A percentile compares a stretch with the other conserved stretches of the same genome.
Evolutionary conservation across 2,797 vertebrate species (phyloP).

Genomic region (Tapera naevia): DNA sequence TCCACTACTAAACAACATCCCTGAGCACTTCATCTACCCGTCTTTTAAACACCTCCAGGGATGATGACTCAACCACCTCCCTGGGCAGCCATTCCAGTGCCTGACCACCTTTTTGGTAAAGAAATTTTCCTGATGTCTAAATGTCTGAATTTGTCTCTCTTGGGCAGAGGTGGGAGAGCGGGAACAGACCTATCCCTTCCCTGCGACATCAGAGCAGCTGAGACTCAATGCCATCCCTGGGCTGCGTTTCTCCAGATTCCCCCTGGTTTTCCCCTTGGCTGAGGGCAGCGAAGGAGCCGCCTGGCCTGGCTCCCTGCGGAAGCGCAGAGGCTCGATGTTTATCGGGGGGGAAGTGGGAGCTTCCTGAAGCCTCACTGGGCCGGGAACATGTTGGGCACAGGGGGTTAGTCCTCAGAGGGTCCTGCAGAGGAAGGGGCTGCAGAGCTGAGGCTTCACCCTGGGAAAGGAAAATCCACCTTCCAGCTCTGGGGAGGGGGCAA

Average conservation of each 20-base stretch:
- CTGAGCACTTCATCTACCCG: too few relatives aligned
- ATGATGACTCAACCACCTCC: too few relatives aligned
- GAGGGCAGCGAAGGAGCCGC: background rate
- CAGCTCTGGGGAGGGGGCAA: background rate
- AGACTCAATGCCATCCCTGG: fast-evolving
- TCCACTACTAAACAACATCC: too few relatives aligned
- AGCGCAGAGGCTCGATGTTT: fast-evolving
- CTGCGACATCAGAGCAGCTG: fast-evolving
- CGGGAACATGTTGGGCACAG: fast-evolving
- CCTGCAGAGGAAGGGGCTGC: background rate
- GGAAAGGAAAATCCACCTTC: background rate
- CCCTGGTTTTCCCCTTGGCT: fast-evolving
- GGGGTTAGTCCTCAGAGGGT: fast-evolving
- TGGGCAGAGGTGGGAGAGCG: background rate
- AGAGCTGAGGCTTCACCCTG: background rate
- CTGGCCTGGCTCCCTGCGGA: background rate
- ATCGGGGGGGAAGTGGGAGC: background rate
- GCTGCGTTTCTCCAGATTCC: background rate
- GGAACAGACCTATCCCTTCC: background rate
- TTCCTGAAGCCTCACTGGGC: background rate
- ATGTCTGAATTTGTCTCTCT: background rate
- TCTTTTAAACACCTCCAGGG: too few relatives aligned
- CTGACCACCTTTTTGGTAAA: too few relatives aligned
- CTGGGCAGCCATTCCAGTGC: too few relatives aligned
- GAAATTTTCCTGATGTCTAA: too few relatives aligned